Percentiles rank a stretch among this genome's conserved stretches.
These are phyloP conservation scores for Parnassius apollo DNA, from an alignment of 2,888 invertebrate species.

Conservation along the genomic window DNA sequence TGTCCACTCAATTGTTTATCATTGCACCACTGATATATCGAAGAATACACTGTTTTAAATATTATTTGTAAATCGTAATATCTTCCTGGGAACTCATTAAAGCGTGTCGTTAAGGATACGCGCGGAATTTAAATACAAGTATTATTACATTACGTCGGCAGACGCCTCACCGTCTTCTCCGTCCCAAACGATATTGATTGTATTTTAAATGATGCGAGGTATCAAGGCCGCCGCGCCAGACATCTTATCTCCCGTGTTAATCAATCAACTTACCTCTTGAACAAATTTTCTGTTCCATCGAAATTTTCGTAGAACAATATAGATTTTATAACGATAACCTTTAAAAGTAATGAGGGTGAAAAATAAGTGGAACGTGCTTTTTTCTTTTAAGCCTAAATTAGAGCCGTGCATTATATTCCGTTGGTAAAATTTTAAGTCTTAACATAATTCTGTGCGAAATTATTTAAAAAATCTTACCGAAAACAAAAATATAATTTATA, in stretches of 20 bases:
- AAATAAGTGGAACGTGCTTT: background rate
- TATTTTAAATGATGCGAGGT: slow-evolving; percentile 35
- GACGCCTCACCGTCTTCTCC: slow-evolving; percentile 14
- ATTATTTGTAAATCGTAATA: too few relatives aligned
- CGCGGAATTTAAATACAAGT: slow-evolving; percentile 21
- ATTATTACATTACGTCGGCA: slow-evolving; percentile 21
- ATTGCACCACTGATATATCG: too few relatives aligned
- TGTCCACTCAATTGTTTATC: too few relatives aligned
- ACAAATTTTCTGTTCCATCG: slow-evolving; percentile 26
- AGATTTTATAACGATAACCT: background rate
- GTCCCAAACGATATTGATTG: slow-evolving; percentile 36
- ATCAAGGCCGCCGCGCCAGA: slow-evolving; percentile 29
- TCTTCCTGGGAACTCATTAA: slow-evolving; percentile 26
- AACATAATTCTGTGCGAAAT: too few relatives aligned
- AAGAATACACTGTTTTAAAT: too few relatives aligned
- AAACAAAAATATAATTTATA: too few relatives aligned
- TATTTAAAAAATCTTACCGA: too few relatives aligned
- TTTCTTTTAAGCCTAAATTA: background rate
- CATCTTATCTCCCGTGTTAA: slow-evolving; percentile 33
- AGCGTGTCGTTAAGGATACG: slow-evolving; percentile 17
- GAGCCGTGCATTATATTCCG: too few relatives aligned
- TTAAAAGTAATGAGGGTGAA: background rate
- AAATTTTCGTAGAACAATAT: slow-evolving; percentile 2
- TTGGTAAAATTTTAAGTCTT: too few relatives aligned
- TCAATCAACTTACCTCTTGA: slow-evolving; percentile 37